phyloP scores from a whole-genome alignment of 2,888 invertebrate genomes.

The Temnothorax rugatulus region DNA sequence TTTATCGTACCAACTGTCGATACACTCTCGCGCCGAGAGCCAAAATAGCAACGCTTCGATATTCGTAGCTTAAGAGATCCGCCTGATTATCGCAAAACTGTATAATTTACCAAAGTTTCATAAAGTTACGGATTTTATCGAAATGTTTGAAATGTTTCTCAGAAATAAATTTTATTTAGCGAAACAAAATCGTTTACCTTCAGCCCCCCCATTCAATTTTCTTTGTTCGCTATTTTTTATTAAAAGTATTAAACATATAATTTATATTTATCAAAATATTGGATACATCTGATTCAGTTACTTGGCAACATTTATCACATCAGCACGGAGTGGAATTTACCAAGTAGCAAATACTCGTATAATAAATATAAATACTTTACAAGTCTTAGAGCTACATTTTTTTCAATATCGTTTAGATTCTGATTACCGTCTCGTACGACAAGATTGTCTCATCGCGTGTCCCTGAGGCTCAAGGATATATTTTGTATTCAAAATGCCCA shows the following conservation, averaged over 20 bases:
- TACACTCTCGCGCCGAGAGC: conserved; percentile 46
- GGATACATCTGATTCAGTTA: not conserved
- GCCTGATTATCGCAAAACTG: conserved; percentile 66
- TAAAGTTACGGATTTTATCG: conserved; percentile 76
- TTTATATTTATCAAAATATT: conserved; percentile 23
- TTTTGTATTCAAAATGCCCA: not conserved
- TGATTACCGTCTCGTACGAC: not conserved
- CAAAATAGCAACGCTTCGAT: conserved; percentile 66
- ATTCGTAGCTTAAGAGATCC: conserved; percentile 64
- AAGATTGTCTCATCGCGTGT: not conserved
- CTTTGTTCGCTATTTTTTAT: not conserved
- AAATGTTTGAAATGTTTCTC: conserved; percentile 73
- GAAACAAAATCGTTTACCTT: not conserved
- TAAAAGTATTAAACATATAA: not conserved
- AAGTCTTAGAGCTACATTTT: not conserved
- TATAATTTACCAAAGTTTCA: conserved; percentile 83
- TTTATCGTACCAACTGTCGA: conserved; percentile 58
- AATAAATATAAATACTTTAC: not conserved
- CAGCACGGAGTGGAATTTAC: not conserved
- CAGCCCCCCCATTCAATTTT: not conserved
- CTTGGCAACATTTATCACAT: not conserved
- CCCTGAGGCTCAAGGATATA: not conserved
- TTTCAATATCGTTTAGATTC: not conserved
- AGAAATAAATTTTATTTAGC: conserved; percentile 76
- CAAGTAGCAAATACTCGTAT: not conserved